Evolutionary conservation across 2,888 invertebrate genomes (phyloP).

Genomic region (Ypsolopha sequella): DNA sequence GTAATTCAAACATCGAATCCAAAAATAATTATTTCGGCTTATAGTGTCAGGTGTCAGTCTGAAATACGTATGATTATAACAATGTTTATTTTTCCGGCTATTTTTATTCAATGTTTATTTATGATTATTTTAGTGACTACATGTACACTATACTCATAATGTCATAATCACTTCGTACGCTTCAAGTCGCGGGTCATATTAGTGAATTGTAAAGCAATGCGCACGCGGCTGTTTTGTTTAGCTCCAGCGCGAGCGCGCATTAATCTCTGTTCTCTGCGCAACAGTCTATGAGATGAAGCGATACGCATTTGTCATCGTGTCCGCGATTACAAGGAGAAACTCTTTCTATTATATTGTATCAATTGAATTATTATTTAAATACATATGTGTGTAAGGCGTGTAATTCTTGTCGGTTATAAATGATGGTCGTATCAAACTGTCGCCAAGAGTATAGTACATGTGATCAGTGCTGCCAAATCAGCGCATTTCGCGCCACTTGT

Average conservation of each 20-base stretch:
- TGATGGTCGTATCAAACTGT: conserved; percentile 3
- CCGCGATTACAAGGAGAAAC: conserved; percentile 58
- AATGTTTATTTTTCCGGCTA: too few species aligned
- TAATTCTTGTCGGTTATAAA: conserved; percentile 4
- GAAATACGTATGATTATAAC: too few species aligned
- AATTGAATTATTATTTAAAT: conserved; percentile 56
- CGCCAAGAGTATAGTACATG: neutral
- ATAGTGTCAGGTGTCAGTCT: too few species aligned
- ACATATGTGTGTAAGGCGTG: conserved; percentile 22
- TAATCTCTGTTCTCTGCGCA: conserved; percentile 53
- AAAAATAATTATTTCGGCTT: too few species aligned
- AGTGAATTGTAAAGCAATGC: neutral
- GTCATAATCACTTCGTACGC: too few species aligned
- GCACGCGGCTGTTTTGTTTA: conserved; percentile 59
- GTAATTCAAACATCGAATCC: too few species aligned
- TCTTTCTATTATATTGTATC: conserved; percentile 57
- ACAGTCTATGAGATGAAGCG: conserved; percentile 49
- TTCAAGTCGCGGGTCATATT: neutral
- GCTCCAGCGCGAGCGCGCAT: conserved; percentile 37
- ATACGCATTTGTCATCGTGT: conserved; percentile 66
- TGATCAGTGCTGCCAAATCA: too few species aligned
- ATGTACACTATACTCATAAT: too few species aligned
- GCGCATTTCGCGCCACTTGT: too few species aligned
- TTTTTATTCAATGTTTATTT: too few species aligned
- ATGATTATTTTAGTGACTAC: too few species aligned